Evolutionary conservation across 37 sponge, comb jelly and placozoan species (phyloP), one percentile per base, ranked within the genome.

Genomic region (Geodia barretti): DNA sequence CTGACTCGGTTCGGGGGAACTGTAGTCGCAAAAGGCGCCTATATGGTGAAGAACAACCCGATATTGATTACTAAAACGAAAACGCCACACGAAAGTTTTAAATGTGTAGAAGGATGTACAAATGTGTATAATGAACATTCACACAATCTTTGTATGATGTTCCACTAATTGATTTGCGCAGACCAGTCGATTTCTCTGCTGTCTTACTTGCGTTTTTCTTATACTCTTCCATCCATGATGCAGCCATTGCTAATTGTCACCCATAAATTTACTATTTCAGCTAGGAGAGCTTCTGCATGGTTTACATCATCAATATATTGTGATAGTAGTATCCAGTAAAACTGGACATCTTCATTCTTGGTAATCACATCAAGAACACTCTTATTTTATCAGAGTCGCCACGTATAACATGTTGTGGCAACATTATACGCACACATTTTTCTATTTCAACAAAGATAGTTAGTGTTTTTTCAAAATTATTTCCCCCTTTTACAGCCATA

Each of bases 51-150:
- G 75, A 74, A 59, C 24, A 14, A 9, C 25, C 54, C 32, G 14
- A 19, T 47, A 74, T 74, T 30, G 26, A 74, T 74, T 74, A 74
- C 75, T 60, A 40, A 74, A 74, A 39, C 25, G 75, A 31, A 74
- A 74, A 43, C 60, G 75, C 24, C 34, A n/a, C 14, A 17, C 54
- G 14, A 47, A 47, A 47, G 19, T 8, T 74, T 25, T 32, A 24
- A 19, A 25, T 26, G 42, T 74, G 19, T 47, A 24, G 11, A 36
- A 34, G 7, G 21, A 14, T 35, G 20, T 65, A 25, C n/a, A 25
- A 24, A 25, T 65, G 8, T 65, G n/a, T 24, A 65, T 65, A 25
- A 65, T 26, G 8, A 65, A 24, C n/a, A 65, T 24, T 8, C 67
- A 25, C n/a, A 65, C 28, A 24, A 26, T 8, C 67, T 26, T 65